phyloP scores from a whole-genome alignment of 2,797 vertebrate genomes.

The Poecile montanus region DNA sequence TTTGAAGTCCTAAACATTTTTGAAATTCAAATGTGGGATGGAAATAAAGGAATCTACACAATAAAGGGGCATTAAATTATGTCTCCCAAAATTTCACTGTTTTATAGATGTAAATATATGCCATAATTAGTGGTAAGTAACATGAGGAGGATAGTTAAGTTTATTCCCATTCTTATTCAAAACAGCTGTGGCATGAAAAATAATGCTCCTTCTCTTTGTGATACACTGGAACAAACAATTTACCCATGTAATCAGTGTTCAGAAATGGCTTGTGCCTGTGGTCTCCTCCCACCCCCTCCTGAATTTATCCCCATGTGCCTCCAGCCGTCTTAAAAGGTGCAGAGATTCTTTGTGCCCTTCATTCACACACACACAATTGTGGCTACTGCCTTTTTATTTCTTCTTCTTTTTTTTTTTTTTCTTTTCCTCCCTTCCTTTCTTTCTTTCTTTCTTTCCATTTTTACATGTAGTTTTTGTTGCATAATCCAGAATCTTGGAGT shows the following conservation, averaged over 20 bases:
- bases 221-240: slow-evolving; percentile 62
- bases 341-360: slow-evolving; percentile 65
- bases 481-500: not conserved
- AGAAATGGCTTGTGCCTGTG: slow-evolving; percentile 60
- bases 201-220: slow-evolving; percentile 70
- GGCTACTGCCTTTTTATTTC: not conserved
- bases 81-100: slow-evolving; percentile 73
- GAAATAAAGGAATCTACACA: slow-evolving; percentile 87
- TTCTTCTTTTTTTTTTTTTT: not conserved
- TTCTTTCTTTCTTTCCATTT: not conserved
- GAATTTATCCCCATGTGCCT: slow-evolving; percentile 53
- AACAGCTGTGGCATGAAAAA: slow-evolving; percentile 76
- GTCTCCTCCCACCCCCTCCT: slow-evolving; percentile 61
- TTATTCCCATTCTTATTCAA: slow-evolving; percentile 80
- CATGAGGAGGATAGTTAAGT: slow-evolving; percentile 72
- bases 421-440: too few species aligned
- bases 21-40: slow-evolving; percentile 94
- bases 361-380: slow-evolving; percentile 7
- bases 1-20: slow-evolving; percentile 96
- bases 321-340: slow-evolving; percentile 44
- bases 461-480: slow-evolving; percentile 21
- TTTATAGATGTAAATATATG: slow-evolving; percentile 83
- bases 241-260: slow-evolving; percentile 57
- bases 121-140: slow-evolving; percentile 80
- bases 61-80: slow-evolving; percentile 83